Evolutionary conservation across 1,140 invertebrate species (phyloP).

Genomic region (Cecropterus lyciades): DNA sequence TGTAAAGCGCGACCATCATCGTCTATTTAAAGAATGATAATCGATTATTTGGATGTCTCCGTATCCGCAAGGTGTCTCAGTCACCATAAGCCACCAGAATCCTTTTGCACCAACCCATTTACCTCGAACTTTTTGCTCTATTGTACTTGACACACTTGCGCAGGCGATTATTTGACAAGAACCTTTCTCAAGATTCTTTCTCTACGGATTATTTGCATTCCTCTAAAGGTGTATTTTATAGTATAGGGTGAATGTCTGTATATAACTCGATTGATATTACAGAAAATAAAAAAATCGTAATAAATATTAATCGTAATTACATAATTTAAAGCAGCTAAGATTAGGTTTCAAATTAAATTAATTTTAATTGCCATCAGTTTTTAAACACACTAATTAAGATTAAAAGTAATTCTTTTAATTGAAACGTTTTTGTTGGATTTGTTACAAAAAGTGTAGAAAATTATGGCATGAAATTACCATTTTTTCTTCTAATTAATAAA

Average conservation of each 20-base stretch:
- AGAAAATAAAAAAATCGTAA: neutral
- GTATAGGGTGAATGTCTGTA: slow-evolving; percentile 45
- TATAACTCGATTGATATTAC: neutral
- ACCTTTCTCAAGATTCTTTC: slow-evolving; percentile 60
- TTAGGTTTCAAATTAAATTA: no score
- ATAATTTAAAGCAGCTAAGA: no score
- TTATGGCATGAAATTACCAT: no score
- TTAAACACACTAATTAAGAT: no score
- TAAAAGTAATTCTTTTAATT: no score
- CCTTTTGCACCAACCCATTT: slow-evolving; percentile 45
- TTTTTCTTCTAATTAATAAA: no score
- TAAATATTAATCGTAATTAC: no score
- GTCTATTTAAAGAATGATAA: neutral
- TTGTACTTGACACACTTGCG: slow-evolving; percentile 58
- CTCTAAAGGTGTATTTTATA: slow-evolving; percentile 58
- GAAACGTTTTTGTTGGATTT: no score
- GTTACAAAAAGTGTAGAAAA: no score
- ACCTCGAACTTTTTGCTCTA: slow-evolving; percentile 45
- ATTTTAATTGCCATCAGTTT: no score
- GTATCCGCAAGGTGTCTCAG: neutral
- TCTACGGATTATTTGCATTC: slow-evolving; percentile 53
- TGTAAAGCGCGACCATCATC: no score
- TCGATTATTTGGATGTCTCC: neutral
- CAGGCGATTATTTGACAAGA: slow-evolving; percentile 65
- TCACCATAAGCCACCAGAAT: slow-evolving; percentile 31